A percentile compares a stretch with the other conserved stretches of the same genome.
phyloP scores from a whole-genome alignment of 1,140 invertebrate genomes.

The Hestina assimilis region DNA sequence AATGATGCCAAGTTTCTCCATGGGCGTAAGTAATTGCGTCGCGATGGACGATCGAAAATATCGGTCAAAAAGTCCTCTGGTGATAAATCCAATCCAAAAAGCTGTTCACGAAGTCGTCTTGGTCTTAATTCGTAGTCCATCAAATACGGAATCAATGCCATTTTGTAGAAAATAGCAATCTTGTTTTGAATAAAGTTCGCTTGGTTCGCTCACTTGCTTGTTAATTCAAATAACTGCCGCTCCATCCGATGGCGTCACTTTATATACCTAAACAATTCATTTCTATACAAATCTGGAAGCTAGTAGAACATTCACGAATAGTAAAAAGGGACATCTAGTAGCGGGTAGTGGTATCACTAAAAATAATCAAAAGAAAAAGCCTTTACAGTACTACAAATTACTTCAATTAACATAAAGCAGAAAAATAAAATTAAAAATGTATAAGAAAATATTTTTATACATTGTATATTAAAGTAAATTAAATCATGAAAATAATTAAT shows the following conservation, averaged over 20 bases:
- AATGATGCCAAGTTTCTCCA: conserved; percentile 50
- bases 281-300: conserved; percentile 33
- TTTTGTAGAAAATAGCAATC: conserved; percentile 17
- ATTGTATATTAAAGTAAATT: too few relatives aligned
- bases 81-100: conserved; percentile 51
- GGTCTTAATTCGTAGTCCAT: conserved; percentile 52
- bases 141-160: conserved; percentile 60
- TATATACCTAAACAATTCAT: conserved; percentile 32
- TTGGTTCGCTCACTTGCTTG: conserved; percentile 3
- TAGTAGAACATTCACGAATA: conserved; percentile 33
- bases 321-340: conserved; percentile 14
- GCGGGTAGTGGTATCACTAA: not conserved
- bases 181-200: not conserved
- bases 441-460: too few relatives aligned
- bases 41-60: conserved; percentile 45
- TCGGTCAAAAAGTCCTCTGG: conserved; percentile 53
- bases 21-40: conserved; percentile 42
- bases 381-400: too few relatives aligned
- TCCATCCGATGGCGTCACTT: conserved; percentile 26
- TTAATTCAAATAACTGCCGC: conserved; percentile 35
- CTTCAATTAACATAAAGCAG: too few relatives aligned
- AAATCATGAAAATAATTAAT: too few relatives aligned
- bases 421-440: too few relatives aligned
- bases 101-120: conserved; percentile 42
- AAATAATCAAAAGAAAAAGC: too few relatives aligned